Evolutionary conservation across 1,140 invertebrate genomes (phyloP).

Genomic region (Brachionus calyciflorus): DNA sequence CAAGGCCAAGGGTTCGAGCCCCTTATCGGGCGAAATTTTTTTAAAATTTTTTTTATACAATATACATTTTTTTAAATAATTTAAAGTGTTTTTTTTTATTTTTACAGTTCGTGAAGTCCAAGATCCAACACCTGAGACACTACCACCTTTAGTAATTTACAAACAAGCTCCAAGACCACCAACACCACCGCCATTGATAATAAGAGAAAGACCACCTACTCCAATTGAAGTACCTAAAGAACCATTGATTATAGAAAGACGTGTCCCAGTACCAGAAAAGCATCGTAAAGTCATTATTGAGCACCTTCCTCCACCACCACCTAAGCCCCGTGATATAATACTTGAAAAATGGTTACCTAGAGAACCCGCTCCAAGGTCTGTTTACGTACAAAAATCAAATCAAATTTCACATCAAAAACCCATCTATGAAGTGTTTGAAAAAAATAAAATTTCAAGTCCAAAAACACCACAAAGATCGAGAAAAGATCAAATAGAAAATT

Average conservation of each 20-base stretch:
- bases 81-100: background rate
- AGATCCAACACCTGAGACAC: background rate
- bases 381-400: constrained; percentile 1
- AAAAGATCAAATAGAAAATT: too few relatives aligned
- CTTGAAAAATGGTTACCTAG: constrained; percentile 23
- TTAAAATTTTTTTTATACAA: background rate
- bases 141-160: constrained; percentile 8
- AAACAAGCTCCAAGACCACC: constrained; percentile 5
- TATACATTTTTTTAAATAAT: background rate
- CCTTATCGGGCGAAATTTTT: constrained; percentile 21
- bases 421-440: background rate
- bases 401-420: background rate
- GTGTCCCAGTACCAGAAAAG: background rate
- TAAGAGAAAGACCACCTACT: background rate
- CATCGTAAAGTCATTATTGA: constrained; percentile 17
- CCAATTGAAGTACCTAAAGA: constrained; percentile 24
- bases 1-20: constrained; percentile 30
- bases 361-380: background rate
- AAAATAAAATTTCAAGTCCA: background rate
- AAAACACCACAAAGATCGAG: too few relatives aligned
- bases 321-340: constrained; percentile 31
- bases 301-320: constrained; percentile 1
- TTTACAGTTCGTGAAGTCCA: constrained; percentile 27
- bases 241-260: background rate
- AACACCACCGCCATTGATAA: constrained; percentile 33